Percentiles rank a stretch among this genome's conserved stretches.
Conservation (phyloP, 2,797 vertebrate genomes). For the Oreortyx pictus region DNA sequence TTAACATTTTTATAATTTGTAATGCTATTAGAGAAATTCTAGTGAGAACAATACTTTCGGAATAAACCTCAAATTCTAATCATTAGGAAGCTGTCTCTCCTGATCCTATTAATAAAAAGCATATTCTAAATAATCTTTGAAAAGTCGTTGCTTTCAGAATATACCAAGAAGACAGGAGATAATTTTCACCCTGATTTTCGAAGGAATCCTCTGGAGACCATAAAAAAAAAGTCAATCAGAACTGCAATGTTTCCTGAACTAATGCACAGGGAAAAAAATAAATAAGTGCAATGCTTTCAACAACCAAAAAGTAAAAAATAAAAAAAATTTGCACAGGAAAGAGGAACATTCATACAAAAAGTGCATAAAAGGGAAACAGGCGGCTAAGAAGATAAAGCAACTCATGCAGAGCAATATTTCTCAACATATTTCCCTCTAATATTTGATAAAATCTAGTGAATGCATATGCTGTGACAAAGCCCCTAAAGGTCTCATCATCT, state of each 20-base stretch:
- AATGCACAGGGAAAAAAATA: background rate
- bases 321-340: conserved; percentile 23
- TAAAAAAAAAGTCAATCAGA: background rate
- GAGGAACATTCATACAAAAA: background rate
- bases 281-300: background rate
- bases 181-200: conserved; percentile 32
- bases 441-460: background rate
- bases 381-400: conserved; percentile 7
- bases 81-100: conserved; percentile 59
- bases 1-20: conserved; percentile 79
- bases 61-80: conserved; percentile 69
- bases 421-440: background rate
- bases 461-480: background rate
- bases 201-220: background rate
- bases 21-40: conserved; percentile 67
- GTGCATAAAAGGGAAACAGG: background rate
- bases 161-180: background rate
- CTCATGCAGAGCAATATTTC: background rate
- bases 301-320: background rate
- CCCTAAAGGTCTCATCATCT: background rate
- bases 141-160: background rate
- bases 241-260: conserved; percentile 9
- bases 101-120: conserved; percentile 77
- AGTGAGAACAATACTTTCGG: conserved; percentile 52
- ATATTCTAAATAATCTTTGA: conserved; percentile 43